Percentiles rank a stretch among this genome's conserved stretches.
Evolutionary conservation across 2,113 vertebrate genomes (phyloP).

Genomic region (Propithecus coquereli): DNA sequence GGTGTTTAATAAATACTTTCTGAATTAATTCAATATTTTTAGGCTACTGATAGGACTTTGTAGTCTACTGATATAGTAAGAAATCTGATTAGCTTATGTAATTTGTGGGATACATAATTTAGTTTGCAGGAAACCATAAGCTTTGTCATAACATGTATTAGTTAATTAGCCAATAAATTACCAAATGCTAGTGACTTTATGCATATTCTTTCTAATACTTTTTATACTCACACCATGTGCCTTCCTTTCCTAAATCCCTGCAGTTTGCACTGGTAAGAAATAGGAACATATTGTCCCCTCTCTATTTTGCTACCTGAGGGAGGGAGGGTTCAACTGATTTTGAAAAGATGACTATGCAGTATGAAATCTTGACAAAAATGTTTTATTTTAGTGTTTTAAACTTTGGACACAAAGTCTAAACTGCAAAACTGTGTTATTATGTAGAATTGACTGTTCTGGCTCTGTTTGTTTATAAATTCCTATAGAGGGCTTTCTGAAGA

Average conservation of each 20-base stretch:
- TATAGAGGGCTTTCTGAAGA: background rate
- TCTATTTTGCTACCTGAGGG: background rate
- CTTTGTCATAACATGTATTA: background rate
- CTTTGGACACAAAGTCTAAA: background rate
- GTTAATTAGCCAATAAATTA: constrained; percentile 15
- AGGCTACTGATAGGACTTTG: background rate
- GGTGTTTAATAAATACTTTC: constrained; percentile 17
- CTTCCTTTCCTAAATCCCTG: background rate
- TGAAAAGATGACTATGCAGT: background rate
- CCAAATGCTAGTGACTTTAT: background rate
- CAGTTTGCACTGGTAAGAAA: background rate
- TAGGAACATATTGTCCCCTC: background rate
- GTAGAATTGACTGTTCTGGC: background rate
- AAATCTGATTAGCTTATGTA: constrained; percentile 16
- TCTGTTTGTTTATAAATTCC: background rate
- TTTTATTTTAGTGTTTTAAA: constrained; percentile 1
- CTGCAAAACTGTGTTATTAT: background rate
- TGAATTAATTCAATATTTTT: constrained; percentile 25
- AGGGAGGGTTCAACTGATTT: background rate
- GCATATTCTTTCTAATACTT: background rate
- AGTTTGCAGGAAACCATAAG: constrained; percentile 7
- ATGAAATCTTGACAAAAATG: background rate
- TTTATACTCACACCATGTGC: background rate
- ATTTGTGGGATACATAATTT: constrained; percentile 3
- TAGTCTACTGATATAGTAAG: background rate